These are phyloP conservation scores for Euclidia mi DNA, from an alignment of 2,888 invertebrate species.

Conservation along the genomic window DNA sequence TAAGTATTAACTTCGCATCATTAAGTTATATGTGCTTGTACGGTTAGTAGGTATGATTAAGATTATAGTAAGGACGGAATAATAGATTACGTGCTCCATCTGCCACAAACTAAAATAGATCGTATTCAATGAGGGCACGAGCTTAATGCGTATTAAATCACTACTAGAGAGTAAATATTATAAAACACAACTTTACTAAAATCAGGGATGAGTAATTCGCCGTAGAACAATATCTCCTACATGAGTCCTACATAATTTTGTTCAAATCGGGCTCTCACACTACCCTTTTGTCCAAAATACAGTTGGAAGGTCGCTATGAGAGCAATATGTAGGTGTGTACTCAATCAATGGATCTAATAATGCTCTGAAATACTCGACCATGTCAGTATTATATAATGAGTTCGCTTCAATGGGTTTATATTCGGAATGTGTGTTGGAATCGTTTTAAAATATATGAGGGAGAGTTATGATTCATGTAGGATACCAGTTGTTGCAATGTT, in stretches of 20 bases:
- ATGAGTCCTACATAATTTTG: conserved; percentile 62
- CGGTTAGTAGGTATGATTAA: background rate
- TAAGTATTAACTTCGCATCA: too few species aligned
- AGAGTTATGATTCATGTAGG: conserved; percentile 7
- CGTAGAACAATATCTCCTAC: conserved; percentile 65
- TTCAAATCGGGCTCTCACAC: conserved; percentile 38
- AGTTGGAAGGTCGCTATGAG: conserved; percentile 41
- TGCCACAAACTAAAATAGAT: background rate
- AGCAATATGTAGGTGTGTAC: conserved; percentile 12
- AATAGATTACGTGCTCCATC: conserved; percentile 5
- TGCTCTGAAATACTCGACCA: background rate
- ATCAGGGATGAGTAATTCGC: conserved; percentile 43
- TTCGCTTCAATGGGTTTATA: background rate
- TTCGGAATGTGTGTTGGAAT: background rate
- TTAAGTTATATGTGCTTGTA: background rate
- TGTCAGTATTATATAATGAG: conserved; percentile 8
- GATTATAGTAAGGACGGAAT: background rate
- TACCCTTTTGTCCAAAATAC: conserved; percentile 50
- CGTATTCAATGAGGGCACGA: too few species aligned
- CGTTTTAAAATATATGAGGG: too few species aligned
- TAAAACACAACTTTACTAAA: conserved; percentile 19
- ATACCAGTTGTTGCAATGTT: background rate
- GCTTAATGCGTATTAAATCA: too few species aligned
- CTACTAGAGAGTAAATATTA: too few species aligned
- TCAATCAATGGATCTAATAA: conserved; percentile 1